Percentiles rank a stretch among this genome's conserved stretches.
Conservation (phyloP, 2,888 invertebrate genomes). For the Allophyes oxyacanthae region DNA sequence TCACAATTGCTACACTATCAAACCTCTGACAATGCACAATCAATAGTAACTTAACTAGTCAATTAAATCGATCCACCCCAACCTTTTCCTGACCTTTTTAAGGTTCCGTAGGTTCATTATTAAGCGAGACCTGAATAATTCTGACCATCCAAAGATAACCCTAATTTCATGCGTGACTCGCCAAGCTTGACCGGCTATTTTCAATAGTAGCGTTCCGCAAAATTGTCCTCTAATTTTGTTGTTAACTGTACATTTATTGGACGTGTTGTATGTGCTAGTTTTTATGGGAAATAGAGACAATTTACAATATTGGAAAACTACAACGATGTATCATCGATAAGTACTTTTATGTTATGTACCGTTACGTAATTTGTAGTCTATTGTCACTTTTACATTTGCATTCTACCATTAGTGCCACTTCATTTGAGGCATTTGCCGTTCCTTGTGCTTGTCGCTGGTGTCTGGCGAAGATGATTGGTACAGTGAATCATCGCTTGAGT, state of each 20-base stretch:
- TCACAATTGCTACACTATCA: not conserved
- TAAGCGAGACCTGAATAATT: constrained; percentile 55
- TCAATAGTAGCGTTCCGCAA: constrained; percentile 30
- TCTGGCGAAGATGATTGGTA: too few species aligned
- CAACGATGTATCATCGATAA: too few species aligned
- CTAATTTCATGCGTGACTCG: constrained; percentile 57
- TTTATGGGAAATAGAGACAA: not conserved
- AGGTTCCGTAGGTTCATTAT: constrained; percentile 53
- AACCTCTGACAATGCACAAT: constrained; percentile 23
- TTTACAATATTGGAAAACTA: not conserved
- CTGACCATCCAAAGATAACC: constrained; percentile 46
- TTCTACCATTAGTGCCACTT: too few species aligned
- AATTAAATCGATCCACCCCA: constrained; percentile 43
- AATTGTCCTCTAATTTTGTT: constrained; percentile 37
- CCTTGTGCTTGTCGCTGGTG: too few species aligned
- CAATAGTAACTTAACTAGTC: constrained; percentile 44
- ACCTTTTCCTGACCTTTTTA: constrained; percentile 54
- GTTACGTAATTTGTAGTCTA: too few species aligned
- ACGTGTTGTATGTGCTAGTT: not conserved
- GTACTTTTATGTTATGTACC: too few species aligned
- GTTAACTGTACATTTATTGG: constrained; percentile 12
- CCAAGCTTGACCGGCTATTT: constrained; percentile 39
- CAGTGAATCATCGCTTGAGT: too few species aligned
- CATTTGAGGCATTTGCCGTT: too few species aligned
- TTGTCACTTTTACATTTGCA: too few species aligned